A percentile compares a stretch with the other conserved stretches of the same genome.
These are phyloP conservation scores for Morelia viridis DNA, from an alignment of 2,797 vertebrate genomes.

Conservation along the genomic window DNA sequence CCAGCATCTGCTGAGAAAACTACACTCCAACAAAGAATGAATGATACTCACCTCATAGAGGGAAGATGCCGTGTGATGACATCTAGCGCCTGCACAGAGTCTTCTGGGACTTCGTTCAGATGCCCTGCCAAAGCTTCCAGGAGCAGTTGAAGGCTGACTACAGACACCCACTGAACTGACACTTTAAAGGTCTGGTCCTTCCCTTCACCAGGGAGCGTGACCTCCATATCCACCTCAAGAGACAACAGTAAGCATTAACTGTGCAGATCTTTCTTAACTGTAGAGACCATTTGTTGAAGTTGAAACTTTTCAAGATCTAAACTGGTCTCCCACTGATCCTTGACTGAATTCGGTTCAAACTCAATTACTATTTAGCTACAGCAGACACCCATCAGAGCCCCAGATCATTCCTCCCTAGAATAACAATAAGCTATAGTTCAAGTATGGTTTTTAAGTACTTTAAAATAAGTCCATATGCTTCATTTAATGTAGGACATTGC, in stretches of 20 bases:
- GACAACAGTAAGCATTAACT: slow-evolving; percentile 2
- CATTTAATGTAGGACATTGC: background rate
- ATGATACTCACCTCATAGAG: slow-evolving; percentile 88
- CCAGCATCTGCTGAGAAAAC: background rate
- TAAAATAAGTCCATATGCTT: background rate
- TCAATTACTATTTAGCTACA: background rate
- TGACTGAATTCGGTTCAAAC: background rate
- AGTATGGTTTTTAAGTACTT: background rate
- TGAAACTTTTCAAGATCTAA: background rate
- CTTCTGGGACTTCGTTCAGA: slow-evolving; percentile 94
- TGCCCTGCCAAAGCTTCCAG: slow-evolving; percentile 95
- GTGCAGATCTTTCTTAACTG: background rate
- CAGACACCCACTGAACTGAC: slow-evolving; percentile 97
- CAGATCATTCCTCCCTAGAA: background rate
- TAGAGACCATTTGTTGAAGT: background rate
- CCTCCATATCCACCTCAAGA: slow-evolving; percentile 94
- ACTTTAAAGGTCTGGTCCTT: slow-evolving; percentile 99
- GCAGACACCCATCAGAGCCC: background rate
- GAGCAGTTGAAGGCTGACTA: slow-evolving; percentile 96
- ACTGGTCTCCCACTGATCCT: background rate
- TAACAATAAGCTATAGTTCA: background rate
- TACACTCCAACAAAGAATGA: slow-evolving; percentile 2
- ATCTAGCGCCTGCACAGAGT: slow-evolving; percentile 96
- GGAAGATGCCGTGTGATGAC: slow-evolving; percentile 97
- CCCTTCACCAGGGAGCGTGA: slow-evolving; percentile 96